Evolutionary conservation across 2,113 vertebrate genomes (phyloP).

Genomic region (Ondatra zibethicus): DNA sequence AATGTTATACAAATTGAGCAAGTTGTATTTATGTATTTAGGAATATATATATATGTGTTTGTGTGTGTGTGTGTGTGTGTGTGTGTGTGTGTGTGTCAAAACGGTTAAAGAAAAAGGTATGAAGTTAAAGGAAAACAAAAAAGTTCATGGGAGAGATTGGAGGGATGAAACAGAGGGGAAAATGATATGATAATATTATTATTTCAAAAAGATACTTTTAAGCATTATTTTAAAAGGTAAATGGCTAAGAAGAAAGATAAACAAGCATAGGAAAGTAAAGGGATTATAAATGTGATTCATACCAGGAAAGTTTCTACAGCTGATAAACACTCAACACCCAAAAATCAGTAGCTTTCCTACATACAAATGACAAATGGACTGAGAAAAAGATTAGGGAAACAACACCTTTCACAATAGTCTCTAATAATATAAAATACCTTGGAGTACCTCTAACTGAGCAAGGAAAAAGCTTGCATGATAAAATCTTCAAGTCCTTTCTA

Average conservation of each 20-base stretch:
- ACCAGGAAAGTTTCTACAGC: background rate
- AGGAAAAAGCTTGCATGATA: background rate
- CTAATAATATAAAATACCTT: background rate
- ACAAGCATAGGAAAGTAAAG: background rate
- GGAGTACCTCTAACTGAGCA: background rate
- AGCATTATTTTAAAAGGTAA: background rate
- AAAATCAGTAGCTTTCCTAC: background rate
- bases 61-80: no score
- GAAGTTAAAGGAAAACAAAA: background rate
- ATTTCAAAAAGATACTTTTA: background rate
- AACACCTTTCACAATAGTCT: background rate
- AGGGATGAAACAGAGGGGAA: background rate
- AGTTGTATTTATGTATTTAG: background rate
- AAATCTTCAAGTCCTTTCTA: background rate
- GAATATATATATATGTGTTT: no score
- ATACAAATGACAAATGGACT: background rate
- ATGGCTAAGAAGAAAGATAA: constrained; percentile 3
- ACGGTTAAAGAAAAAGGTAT: background rate
- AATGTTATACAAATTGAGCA: background rate
- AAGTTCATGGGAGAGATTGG: no score
- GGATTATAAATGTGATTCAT: background rate
- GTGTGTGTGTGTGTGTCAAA: background rate
- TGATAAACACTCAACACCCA: background rate
- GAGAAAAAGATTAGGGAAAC: background rate
- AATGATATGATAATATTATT: no score